A percentile compares a stretch with the other conserved stretches of the same genome.
Conservation (phyloP, 1,140 invertebrate species). For the Conopomorpha cramerella region DNA sequence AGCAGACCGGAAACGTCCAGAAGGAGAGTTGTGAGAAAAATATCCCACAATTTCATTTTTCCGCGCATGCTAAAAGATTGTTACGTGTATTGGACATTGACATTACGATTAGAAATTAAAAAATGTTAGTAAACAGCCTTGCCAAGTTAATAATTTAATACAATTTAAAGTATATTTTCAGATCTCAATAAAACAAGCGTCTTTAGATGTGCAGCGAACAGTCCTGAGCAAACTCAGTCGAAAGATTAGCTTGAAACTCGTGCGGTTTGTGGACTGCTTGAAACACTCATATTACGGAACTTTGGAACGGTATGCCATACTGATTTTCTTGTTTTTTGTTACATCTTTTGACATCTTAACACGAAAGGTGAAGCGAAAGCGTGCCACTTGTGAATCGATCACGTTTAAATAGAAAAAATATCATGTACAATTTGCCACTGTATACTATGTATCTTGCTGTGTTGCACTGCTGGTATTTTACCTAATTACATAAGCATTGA, state of each 20-base stretch:
- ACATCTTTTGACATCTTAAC: background rate
- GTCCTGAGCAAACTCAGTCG: constrained; percentile 77
- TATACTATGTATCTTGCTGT: background rate
- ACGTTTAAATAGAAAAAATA: background rate
- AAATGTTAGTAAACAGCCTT: no score
- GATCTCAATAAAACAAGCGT: constrained; percentile 59
- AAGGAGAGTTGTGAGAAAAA: no score
- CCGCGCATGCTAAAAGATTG: no score
- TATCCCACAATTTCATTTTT: no score
- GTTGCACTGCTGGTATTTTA: background rate
- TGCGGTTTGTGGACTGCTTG: constrained; percentile 81
- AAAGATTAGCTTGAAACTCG: constrained; percentile 79
- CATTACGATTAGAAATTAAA: no score
- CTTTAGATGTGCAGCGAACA: constrained; percentile 77
- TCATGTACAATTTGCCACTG: background rate
- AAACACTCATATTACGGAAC: constrained; percentile 84
- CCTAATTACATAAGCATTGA: background rate
- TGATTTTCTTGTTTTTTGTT: background rate
- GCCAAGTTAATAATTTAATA: no score
- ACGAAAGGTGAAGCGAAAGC: background rate
- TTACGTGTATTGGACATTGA: no score
- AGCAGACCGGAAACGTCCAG: no score
- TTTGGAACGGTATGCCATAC: constrained; percentile 64
- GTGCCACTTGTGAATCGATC: background rate
- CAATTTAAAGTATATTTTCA: constrained; percentile 15